Base-by-base conservation (phyloP, 2,113 vertebrate genomes). In the Acanthisitta chloris region DNA sequence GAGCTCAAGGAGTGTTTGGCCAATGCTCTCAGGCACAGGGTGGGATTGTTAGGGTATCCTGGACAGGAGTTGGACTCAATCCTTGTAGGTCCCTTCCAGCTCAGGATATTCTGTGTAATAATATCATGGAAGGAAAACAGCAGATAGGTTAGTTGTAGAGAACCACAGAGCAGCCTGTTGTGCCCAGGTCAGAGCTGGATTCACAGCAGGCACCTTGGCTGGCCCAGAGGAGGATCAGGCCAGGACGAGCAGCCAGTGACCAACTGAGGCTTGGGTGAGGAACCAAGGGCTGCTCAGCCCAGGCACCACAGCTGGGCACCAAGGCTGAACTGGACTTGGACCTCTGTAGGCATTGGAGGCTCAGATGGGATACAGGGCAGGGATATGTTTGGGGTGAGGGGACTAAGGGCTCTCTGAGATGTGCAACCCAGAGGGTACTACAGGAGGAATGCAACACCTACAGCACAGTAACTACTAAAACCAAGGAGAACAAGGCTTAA, bases 311-410 rank as follows among this genome's bases (percentile, higher is more conserved):
- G 33, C 67, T 42, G 43, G 48, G 29, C 11, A 29, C 8, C 10
- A 2, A 16, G 40, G 31, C 8, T 36, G 21, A 13, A 43, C 7
- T 40, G 61, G 46, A 34, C 14, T 15, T 43, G 58, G n/a, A 24
- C 1, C 20, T 86, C 43, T 2, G 8, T 0, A 6, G 62, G 33
- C 23, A 28, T 0, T 23, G 55, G 40, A 19, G 24, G 4, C 36
- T 14, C 0, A 1, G 54, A 23, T 36, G 34, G 48, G 55, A 21
- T 38, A 45, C 21, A 45, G 49, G 51, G 28, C 62, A 67, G 12
- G 45, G 54, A 29, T 38, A 14, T 12, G 33, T 1, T 1, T 17
- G 16, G 28, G 33, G 7, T 18, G 48, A 76, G 49, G 28, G 40
- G 7, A 18, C 54, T 2, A 4, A 48, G 14, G 49, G 43, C 31